Base-by-base conservation (phyloP, 2,888 invertebrate genomes). In the Latheticus oryzae region DNA sequence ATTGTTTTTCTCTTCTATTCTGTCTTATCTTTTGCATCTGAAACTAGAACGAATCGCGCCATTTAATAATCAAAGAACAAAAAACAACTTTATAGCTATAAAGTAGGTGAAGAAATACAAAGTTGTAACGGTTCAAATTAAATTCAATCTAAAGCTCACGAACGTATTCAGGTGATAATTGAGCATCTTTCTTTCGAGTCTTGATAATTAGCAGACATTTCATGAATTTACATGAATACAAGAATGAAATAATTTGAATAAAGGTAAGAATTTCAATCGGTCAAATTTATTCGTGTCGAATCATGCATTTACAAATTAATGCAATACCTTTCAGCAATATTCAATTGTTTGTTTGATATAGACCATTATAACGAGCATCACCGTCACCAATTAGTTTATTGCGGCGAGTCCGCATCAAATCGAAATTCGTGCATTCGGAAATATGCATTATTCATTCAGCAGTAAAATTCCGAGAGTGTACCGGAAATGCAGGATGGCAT, bases 371-470 rank as follows among this genome's bases (percentile, higher is more conserved):
- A 35, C 35, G 21, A 19, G n/a, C 8, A 5, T 13, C 38, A 37
- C 51, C 8, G 5, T n/a, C n/a, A 19, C 54, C 54, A 43, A 43
- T 54, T 54, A 45, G 42, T 54, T 54, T 43, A 54, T 54, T 54
- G 54, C 21, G 45, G 26, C 45, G 13, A 45, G 17, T 53, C 21
- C 28, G 24, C 26, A 35, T 23, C 12, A 5, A 16, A 12, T 21
- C 16, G 13, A 9, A 33, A 35, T 35, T 24, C 9, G 4, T 16
- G 48, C 35, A n/a, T 35, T 33, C 23, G 42, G 40, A 53, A 53
- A 50, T 51, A 59, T 59, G 54, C 54, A 59, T 59, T 59, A 59
- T 59, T 59, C 59, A 59, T 59, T 26, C 37, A 43, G 19, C 59
- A 47, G 47, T 59, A 50, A 54, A 59, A 59, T 54, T 42, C 50